Evolutionary conservation across 2,113 vertebrate species (phyloP).

Genomic region (Noturus placidus): DNA sequence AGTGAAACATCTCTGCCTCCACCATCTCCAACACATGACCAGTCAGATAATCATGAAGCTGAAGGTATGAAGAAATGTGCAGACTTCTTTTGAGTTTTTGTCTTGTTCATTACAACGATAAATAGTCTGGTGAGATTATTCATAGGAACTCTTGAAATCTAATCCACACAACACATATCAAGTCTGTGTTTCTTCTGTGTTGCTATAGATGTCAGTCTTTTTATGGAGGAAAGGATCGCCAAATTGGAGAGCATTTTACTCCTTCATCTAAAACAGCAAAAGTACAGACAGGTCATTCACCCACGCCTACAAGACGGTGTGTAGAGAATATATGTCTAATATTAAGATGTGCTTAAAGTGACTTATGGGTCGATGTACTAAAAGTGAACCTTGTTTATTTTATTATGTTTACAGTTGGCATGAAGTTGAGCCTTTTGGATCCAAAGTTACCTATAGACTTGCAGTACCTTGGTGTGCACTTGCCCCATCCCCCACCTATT

Average conservation of each 20-base stretch:
- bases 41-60: background rate
- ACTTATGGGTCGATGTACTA: background rate
- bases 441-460: conserved; percentile 81
- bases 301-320: conserved; percentile 87
- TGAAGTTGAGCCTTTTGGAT: conserved; percentile 87
- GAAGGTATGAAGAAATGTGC: conserved; percentile 3
- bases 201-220: conserved; percentile 38
- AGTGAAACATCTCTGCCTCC: background rate
- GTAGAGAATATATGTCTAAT: conserved; percentile 36
- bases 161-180: background rate
- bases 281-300: conserved; percentile 89
- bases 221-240: conserved; percentile 51
- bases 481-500: conserved; percentile 79
- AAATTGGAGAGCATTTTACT: conserved; percentile 71
- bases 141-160: background rate
- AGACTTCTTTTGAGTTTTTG: background rate
- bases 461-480: conserved; percentile 83
- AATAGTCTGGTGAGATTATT: background rate
- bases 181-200: background rate
- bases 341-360: background rate
- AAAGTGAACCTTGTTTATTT: background rate
- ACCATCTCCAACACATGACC: background rate
- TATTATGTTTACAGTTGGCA: conserved; percentile 77
- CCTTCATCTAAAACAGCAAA: conserved; percentile 78
- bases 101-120: background rate